Evolutionary conservation across 1,140 invertebrate species (phyloP).

Genomic region (Scaptomyza pallida): DNA sequence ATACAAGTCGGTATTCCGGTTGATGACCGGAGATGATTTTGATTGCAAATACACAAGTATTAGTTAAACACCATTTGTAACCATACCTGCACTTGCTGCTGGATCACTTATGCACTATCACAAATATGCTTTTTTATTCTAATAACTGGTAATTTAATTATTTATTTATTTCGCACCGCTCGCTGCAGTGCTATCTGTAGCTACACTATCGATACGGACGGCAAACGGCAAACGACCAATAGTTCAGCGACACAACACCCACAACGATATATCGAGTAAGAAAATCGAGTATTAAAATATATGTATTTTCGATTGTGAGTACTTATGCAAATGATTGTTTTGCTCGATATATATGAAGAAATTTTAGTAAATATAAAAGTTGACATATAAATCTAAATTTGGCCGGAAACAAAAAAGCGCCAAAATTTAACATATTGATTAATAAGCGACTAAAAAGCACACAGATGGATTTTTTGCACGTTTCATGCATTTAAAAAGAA

Average conservation of each 20-base stretch:
- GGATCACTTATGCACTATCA: conserved; percentile 23
- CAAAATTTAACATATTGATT: too few relatives aligned
- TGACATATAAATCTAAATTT: too few relatives aligned
- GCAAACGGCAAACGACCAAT: conserved; percentile 7
- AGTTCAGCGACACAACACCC: background rate
- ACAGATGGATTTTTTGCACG: too few relatives aligned
- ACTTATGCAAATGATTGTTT: background rate
- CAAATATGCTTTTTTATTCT: conserved; percentile 25
- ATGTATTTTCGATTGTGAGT: background rate
- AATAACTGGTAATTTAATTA: conserved; percentile 11
- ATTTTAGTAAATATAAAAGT: background rate
- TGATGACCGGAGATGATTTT: background rate
- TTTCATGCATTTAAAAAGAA: too few relatives aligned
- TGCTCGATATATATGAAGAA: background rate
- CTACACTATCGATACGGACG: conserved; percentile 25
- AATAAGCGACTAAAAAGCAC: too few relatives aligned
- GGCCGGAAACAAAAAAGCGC: too few relatives aligned
- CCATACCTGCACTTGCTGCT: conserved; percentile 33
- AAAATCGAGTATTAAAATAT: too few relatives aligned
- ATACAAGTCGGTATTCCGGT: conserved; percentile 24
- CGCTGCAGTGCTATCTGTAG: conserved; percentile 23
- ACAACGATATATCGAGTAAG: background rate
- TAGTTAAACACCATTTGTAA: too few relatives aligned
- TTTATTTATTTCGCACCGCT: conserved; percentile 47
- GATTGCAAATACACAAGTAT: too few relatives aligned